Base-by-base conservation (phyloP, 2,797 vertebrate species). In the Loris lydekkerianus region DNA sequence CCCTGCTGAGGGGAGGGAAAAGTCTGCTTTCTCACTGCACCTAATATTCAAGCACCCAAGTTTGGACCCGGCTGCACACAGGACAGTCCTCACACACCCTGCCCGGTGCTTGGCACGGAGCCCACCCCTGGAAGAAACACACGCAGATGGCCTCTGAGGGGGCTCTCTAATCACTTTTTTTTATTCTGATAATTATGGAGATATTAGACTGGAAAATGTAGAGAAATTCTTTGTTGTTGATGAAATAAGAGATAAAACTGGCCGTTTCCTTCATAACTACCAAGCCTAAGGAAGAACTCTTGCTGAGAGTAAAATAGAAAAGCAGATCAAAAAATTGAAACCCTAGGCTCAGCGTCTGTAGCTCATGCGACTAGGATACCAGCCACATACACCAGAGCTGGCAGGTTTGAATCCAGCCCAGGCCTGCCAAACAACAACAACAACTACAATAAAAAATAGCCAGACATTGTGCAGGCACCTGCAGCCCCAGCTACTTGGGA, bases 221-320 rank as follows among this genome's bases (percentile, higher is more conserved):
- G 29, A 89, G 34, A 94, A n/a, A 53, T 73, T 15, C 29, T 61
- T 63, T 40, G 56, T 40, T 18, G 43, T 61, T 21, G 21, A 65
- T 56, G 21, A 91, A 89, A 77, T 67, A 21, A 85, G 70, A 75
- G 65, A 25, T 53, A 78, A 95, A 83, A 63, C 2, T 2, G 76
- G 11, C 86, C 58, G n/a, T 81, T 85, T 31, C n/a, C 65, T 94
- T 85, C 60, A 27, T 60, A 61, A 53, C 37, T 56, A 63, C 37
- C 70, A 89, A 70, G 17, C 72, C 72, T 65, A 77, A 17, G 31
- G 85, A 86, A 86, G 46, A 40, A 56, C 15, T 70, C 20, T 75
- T 75, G 20, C 6, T 70, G 58, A 9, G 46, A 87, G 75, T 77
- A 67, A 94, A 78, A 93, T 1, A 0, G 31, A 97, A 88, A 96